Percentiles rank a stretch among this genome's conserved stretches.
These are phyloP conservation scores for Vandiemenella viatica DNA, from an alignment of 2,888 invertebrate species.

Conservation along the genomic window DNA sequence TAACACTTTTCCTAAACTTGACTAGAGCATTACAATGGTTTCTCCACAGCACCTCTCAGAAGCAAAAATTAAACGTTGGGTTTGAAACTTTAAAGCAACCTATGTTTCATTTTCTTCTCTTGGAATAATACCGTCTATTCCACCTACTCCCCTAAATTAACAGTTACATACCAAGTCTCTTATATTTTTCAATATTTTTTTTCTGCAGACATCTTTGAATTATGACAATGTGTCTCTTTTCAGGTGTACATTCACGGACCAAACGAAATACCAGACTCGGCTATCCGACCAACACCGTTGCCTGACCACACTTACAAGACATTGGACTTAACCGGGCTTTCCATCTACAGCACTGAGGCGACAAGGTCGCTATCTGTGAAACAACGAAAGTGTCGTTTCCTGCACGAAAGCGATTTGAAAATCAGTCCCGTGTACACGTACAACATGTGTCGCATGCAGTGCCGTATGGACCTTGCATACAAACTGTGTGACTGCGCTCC, in stretches of 20 bases:
- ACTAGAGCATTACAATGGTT: too few species aligned
- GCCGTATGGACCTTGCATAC: conserved; percentile 44
- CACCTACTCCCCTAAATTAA: too few species aligned
- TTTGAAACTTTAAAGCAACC: too few species aligned
- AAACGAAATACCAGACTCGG: conserved; percentile 48
- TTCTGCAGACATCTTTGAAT: too few species aligned
- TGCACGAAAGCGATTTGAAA: conserved; percentile 9
- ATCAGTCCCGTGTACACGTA: conserved; percentile 26
- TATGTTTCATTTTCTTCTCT: too few species aligned
- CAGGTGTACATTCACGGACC: conserved; percentile 51
- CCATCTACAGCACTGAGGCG: conserved; percentile 40
- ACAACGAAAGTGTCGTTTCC: conserved; percentile 43
- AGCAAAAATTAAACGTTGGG: too few species aligned
- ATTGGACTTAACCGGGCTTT: conserved; percentile 40
- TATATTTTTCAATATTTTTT: too few species aligned
- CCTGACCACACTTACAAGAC: conserved; percentile 40
- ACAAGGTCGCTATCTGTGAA: conserved; percentile 24
- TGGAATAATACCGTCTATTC: too few species aligned
- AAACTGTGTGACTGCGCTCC: conserved; percentile 54
- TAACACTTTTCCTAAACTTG: too few species aligned
- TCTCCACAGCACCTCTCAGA: too few species aligned
- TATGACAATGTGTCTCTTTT: too few species aligned
- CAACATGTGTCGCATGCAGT: conserved; percentile 55
- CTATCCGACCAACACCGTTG: conserved; percentile 33
- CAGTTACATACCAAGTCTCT: too few species aligned